Conservation (phyloP, 1,140 invertebrate species). For the Hormaphis cornu region DNA sequence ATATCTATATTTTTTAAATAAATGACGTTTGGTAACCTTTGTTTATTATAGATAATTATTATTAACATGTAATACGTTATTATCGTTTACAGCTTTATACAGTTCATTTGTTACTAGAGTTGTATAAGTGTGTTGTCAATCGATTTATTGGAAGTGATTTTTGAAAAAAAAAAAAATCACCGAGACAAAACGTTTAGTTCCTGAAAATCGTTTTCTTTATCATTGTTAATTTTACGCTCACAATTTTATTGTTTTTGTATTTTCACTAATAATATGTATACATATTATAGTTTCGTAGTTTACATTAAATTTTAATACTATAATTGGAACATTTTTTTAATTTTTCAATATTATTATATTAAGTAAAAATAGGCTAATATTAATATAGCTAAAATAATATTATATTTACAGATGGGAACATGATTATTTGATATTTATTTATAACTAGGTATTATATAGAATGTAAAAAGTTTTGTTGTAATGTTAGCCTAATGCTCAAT, state of each 20-base stretch:
- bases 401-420: constrained; percentile 6
- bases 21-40: constrained; percentile 18
- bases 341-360: constrained; percentile 18
- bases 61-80: constrained; percentile 11
- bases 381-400: constrained; percentile 21
- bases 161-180: background rate
- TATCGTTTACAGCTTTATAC: constrained; percentile 20
- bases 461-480: constrained; percentile 14
- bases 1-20: constrained; percentile 28
- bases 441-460: constrained; percentile 23
- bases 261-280: constrained; percentile 2
- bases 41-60: constrained; percentile 20
- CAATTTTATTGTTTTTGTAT: constrained; percentile 2
- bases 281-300: background rate
- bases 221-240: constrained; percentile 23
- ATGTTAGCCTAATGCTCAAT: constrained; percentile 31
- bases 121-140: constrained; percentile 12
- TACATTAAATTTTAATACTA: background rate
- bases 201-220: constrained; percentile 18
- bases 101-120: constrained; percentile 21
- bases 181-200: constrained; percentile 5
- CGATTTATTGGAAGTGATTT: background rate
- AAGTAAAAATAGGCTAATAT: constrained; percentile 16
- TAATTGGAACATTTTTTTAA: constrained; percentile 24
- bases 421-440: constrained; percentile 18